phyloP scores from a whole-genome alignment of 1,140 invertebrate genomes.

The Zelostemma sp. region DNA sequence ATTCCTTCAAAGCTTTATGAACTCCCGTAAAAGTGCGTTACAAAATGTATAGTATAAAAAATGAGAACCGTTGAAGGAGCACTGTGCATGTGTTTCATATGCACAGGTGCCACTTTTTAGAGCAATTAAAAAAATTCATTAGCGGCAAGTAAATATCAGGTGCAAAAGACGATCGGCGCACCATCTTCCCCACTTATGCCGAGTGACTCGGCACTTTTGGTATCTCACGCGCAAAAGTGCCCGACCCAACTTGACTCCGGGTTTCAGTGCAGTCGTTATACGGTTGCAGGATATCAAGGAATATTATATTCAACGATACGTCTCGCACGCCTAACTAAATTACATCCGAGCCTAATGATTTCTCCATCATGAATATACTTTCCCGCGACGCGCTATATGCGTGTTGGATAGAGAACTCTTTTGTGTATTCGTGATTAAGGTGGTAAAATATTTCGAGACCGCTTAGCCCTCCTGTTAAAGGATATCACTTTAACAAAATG shows the following conservation, averaged over 20 bases:
- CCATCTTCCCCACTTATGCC: conserved; percentile 38
- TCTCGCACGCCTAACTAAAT: conserved; percentile 2
- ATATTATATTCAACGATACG: conserved; percentile 7
- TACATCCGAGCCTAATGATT: not conserved
- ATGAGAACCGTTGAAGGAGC: conserved; percentile 18
- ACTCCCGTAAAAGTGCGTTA: too few relatives aligned
- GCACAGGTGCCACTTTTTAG: conserved; percentile 44
- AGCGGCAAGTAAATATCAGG: conserved; percentile 45
- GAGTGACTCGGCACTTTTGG: conserved; percentile 61
- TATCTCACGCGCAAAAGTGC: conserved; percentile 45
- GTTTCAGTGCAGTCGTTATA: conserved; percentile 21
- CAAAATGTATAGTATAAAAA: too few relatives aligned
- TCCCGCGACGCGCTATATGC: conserved; percentile 13
- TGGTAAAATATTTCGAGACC: conserved; percentile 1
- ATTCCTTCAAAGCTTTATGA: too few relatives aligned
- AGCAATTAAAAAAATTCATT: conserved; percentile 40
- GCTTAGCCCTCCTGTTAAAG: conserved; percentile 26
- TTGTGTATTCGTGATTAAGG: not conserved
- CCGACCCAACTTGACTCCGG: conserved; percentile 9
- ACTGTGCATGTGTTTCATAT: not conserved
- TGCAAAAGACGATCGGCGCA: conserved; percentile 39
- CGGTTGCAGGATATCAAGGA: too few relatives aligned
- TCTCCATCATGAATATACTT: not conserved
- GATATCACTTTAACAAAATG: conserved; percentile 69
- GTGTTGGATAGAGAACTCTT: too few relatives aligned